A percentile compares a stretch with the other conserved stretches of the same genome.
These are phyloP conservation scores for Trogon melanurus DNA, from an alignment of 2,113 vertebrate species.

Conservation along the genomic window DNA sequence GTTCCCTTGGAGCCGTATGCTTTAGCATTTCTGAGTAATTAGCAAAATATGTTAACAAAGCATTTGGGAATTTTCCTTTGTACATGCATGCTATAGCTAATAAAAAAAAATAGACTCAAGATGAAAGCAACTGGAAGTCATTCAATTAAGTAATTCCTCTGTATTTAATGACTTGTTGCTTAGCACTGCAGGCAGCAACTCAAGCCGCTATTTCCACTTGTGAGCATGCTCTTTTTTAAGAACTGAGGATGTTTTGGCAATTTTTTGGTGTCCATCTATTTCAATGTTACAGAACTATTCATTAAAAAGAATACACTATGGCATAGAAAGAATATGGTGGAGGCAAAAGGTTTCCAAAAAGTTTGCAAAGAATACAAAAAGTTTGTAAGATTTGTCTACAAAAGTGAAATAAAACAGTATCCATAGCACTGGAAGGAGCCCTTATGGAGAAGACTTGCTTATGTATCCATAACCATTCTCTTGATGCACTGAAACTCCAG, in stretches of 20 bases:
- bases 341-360: neutral
- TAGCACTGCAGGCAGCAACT: neutral
- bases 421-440: neutral
- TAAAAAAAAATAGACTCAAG: neutral
- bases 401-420: neutral
- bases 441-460: neutral
- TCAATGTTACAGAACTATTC: neutral
- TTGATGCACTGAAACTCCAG: neutral
- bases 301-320: neutral
- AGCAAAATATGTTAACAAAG: conserved; percentile 1
- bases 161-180: neutral
- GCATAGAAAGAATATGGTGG: neutral
- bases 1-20: neutral
- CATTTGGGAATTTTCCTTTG: neutral
- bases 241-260: neutral
- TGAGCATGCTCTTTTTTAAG: neutral
- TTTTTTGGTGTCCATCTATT: neutral
- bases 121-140: neutral
- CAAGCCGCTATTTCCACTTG: neutral
- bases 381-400: neutral
- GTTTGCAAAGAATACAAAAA: neutral
- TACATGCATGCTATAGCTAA: neutral
- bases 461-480: neutral
- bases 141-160: neutral
- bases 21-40: conserved; percentile 10